Conservation (phyloP, 1,140 invertebrate species). For the Riptortus pedestris region DNA sequence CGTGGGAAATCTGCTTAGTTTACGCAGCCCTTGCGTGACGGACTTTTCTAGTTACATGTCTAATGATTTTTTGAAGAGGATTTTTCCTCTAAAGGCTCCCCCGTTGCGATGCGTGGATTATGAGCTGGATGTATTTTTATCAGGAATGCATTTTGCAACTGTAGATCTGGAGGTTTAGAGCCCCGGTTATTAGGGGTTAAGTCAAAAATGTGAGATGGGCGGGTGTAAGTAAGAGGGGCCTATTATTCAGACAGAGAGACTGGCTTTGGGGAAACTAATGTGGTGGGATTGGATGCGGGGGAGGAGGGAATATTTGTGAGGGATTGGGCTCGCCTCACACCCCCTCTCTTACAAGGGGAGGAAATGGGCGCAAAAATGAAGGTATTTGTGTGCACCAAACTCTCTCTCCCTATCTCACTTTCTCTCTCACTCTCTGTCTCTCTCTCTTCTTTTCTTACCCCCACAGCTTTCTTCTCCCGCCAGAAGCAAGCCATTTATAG, state of each 20-base stretch:
- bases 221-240: background rate
- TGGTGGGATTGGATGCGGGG: background rate
- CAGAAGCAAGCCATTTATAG: background rate
- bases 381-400: conserved; percentile 9
- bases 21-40: no score
- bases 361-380: conserved; percentile 13
- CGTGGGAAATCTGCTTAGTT: no score
- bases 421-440: conserved; percentile 12
- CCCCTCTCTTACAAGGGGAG: background rate
- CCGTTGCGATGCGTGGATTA: no score
- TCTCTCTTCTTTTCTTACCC: conserved; percentile 4
- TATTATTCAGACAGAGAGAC: background rate
- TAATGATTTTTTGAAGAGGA: background rate
- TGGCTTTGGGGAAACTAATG: conserved; percentile 6
- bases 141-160: no score
- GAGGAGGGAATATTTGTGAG: conserved; percentile 1
- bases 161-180: background rate
- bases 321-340: conserved; percentile 2
- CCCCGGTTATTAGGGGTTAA: background rate
- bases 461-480: conserved; percentile 9
- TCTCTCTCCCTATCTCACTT: background rate
- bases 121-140: no score
- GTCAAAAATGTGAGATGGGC: background rate
- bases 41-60: background rate
- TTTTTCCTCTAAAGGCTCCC: no score